Evolutionary conservation across 2,797 vertebrate species (phyloP).

Genomic region (Oryzias dopingdopingensis): DNA sequence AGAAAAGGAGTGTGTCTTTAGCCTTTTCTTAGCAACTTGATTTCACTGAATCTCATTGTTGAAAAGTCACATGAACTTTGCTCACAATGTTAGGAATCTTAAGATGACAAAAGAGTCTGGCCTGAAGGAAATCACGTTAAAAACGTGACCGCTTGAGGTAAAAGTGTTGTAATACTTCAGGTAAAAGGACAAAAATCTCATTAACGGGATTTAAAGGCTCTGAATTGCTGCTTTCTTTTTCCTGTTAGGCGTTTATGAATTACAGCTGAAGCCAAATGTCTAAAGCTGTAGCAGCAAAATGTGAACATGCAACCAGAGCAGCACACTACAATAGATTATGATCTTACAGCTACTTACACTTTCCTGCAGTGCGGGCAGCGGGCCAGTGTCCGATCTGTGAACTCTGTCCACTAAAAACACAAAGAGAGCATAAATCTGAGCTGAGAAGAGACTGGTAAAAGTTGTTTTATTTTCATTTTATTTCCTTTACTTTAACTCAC

Average conservation of each 20-base stretch:
- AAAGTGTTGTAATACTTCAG: conserved; percentile 3
- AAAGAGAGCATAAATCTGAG: conserved; percentile 16
- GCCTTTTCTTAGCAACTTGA: too few relatives aligned
- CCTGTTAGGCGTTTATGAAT: background rate
- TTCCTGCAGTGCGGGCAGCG: conserved; percentile 94
- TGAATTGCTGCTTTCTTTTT: conserved; percentile 7
- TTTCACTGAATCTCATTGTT: background rate
- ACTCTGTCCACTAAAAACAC: conserved; percentile 89
- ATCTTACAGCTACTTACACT: conserved; percentile 82
- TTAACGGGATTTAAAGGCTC: conserved; percentile 1
- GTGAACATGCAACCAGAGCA: background rate
- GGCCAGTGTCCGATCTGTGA: conserved; percentile 91
- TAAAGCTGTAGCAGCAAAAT: conserved; percentile 1
- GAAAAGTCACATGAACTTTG: conserved; percentile 6
- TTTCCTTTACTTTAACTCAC: background rate
- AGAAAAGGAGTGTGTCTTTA: too few relatives aligned
- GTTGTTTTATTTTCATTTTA: background rate
- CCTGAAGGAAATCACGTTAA: background rate
- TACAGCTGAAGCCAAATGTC: conserved; percentile 6
- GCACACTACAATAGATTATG: conserved; percentile 15
- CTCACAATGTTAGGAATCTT: conserved; percentile 27
- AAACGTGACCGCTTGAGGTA: background rate
- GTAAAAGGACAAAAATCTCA: background rate
- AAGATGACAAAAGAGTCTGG: conserved; percentile 14
- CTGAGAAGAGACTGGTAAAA: background rate